These are phyloP conservation scores for Trinectes maculatus DNA, from an alignment of 2,113 vertebrate genomes.

Conservation along the genomic window DNA sequence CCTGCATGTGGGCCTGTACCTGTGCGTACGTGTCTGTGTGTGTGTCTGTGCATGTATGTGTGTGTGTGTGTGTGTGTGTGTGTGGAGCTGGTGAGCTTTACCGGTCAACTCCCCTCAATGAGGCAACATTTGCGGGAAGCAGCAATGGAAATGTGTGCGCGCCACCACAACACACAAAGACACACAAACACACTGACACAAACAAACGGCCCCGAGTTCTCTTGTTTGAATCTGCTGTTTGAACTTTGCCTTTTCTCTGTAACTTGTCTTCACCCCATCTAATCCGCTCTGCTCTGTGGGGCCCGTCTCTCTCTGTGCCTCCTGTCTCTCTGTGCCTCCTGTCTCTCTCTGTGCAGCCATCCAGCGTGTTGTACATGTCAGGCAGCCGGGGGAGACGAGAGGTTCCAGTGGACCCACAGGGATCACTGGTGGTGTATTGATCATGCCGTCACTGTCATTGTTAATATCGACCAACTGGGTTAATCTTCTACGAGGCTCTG, in stretches of 20 bases:
- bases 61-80: constrained; percentile 24
- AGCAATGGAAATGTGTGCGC: constrained; percentile 79
- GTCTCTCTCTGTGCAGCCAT: constrained; percentile 42
- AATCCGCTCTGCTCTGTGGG: constrained; percentile 6
- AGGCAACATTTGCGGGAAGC: constrained; percentile 78
- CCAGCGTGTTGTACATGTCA: constrained; percentile 64
- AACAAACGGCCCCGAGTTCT: constrained; percentile 43
- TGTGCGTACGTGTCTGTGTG: constrained; percentile 38
- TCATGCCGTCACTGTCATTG: constrained; percentile 17
- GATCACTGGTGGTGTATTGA: constrained; percentile 21
- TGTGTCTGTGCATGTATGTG: constrained; percentile 30
- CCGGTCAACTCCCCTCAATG: constrained; percentile 59
- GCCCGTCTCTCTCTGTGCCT: constrained; percentile 31
- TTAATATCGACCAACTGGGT: constrained; percentile 59
- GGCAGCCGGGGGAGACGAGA: constrained; percentile 8
- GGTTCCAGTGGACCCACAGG: constrained; percentile 26
- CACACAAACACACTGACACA: constrained; percentile 41
- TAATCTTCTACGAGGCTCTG: constrained; percentile 77
- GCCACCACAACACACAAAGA: constrained; percentile 59
- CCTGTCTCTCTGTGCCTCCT: constrained; percentile 41
- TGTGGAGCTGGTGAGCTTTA: constrained; percentile 43
- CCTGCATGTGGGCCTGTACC: constrained; percentile 45
- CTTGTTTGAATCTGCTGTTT: constrained; percentile 27
- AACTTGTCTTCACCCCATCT: constrained; percentile 18
- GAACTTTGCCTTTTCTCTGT: constrained; percentile 49